A percentile compares a stretch with the other conserved stretches of the same genome.
Conservation (phyloP, 2,113 vertebrate genomes). For the Actenoides hombroni region DNA sequence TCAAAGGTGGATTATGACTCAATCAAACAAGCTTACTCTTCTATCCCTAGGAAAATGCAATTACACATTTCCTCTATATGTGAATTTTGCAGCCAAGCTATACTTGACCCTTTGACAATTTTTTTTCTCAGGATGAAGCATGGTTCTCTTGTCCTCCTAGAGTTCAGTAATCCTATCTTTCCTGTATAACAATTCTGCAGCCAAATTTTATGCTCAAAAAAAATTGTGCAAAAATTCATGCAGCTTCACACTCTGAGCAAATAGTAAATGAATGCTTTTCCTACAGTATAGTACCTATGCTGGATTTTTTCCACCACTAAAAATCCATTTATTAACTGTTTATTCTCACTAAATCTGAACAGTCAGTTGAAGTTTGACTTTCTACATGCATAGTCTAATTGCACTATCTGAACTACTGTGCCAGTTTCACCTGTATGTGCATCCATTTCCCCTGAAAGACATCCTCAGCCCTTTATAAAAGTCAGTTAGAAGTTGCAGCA, state of each 20-base stretch:
- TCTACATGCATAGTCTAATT: neutral
- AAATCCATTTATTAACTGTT: neutral
- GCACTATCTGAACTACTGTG: neutral
- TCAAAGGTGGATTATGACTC: neutral
- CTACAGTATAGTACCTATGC: neutral
- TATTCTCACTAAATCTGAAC: neutral
- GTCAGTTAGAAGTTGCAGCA: neutral
- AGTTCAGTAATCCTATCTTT: neutral
- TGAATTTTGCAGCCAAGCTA: neutral
- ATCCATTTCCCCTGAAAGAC: neutral
- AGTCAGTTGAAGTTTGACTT: neutral
- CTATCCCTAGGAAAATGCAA: neutral
- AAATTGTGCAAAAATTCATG: neutral
- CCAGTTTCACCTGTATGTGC: neutral
- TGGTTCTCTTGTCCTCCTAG: neutral
- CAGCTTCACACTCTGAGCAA: neutral
- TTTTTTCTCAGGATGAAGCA: neutral
- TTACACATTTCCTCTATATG: neutral
- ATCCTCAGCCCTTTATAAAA: neutral
- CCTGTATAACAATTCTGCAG: neutral
- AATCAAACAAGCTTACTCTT: neutral
- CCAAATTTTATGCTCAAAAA: neutral
- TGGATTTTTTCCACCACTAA: neutral
- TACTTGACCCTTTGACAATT: neutral
- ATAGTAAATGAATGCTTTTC: neutral